A percentile compares a stretch with the other conserved stretches of the same genome.
phyloP scores from a whole-genome alignment of 2,888 invertebrate genomes.

The Strigamia transsilvanica region DNA sequence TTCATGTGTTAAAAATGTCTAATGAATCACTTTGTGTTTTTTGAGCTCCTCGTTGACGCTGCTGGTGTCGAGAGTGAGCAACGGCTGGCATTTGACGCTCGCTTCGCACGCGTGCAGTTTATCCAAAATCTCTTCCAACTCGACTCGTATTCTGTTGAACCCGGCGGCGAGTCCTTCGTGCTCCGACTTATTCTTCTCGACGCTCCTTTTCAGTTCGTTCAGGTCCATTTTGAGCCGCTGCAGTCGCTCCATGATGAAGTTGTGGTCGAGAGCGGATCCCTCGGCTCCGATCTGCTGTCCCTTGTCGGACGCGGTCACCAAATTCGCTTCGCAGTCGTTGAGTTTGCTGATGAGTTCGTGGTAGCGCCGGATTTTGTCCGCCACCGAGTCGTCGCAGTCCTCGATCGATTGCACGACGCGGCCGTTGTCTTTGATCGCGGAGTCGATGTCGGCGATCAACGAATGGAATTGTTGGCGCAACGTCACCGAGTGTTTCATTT shows the following conservation, averaged over 20 bases:
- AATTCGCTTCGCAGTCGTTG: constrained; percentile 86
- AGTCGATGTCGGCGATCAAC: constrained; percentile 84
- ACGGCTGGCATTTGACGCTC: constrained; percentile 80
- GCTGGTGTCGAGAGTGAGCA: constrained; percentile 68
- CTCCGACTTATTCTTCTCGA: constrained; percentile 85
- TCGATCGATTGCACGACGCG: constrained; percentile 86
- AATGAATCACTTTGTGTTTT: constrained; percentile 71
- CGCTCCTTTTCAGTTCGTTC: constrained; percentile 78
- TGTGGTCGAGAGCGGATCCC: constrained; percentile 85
- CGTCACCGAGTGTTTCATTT: constrained; percentile 76
- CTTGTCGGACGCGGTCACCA: constrained; percentile 88
- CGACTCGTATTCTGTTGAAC: constrained; percentile 79
- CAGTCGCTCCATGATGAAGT: constrained; percentile 85
- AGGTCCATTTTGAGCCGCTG: constrained; percentile 87
- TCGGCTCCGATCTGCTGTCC: constrained; percentile 92
- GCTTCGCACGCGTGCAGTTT: constrained; percentile 85
- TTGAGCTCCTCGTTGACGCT: constrained; percentile 83
- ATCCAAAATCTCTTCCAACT: constrained; percentile 82
- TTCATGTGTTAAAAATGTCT: no score
- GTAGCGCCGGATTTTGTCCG: constrained; percentile 87
- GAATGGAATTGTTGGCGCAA: constrained; percentile 88
- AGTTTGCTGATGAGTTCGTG: constrained; percentile 86
- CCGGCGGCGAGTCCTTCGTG: constrained; percentile 88
- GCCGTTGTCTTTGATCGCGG: constrained; percentile 85
- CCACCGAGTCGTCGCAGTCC: constrained; percentile 79